These are phyloP conservation scores for Argopecten irradians DNA, from an alignment of 1,140 invertebrate species.

Conservation along the genomic window DNA sequence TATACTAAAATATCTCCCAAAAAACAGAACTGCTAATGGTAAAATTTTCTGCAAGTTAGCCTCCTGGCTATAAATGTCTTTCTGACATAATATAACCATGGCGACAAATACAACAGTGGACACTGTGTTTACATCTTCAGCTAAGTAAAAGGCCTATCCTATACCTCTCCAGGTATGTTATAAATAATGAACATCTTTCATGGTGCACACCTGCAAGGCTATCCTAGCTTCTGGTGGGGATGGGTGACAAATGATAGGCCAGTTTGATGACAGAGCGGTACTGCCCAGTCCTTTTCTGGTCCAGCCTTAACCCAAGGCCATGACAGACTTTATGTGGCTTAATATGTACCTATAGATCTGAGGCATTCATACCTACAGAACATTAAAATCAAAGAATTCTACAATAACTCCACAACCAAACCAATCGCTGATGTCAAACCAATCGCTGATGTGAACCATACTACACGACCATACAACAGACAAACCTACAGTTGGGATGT, in stretches of 20 bases:
- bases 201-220: conserved; percentile 14
- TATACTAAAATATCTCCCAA: too few relatives aligned
- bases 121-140: neutral
- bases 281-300: neutral
- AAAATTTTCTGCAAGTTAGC: too few relatives aligned
- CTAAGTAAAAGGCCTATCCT: neutral
- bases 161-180: neutral
- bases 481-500: too few relatives aligned
- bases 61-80: too few relatives aligned
- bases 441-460: too few relatives aligned
- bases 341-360: neutral
- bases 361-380: neutral
- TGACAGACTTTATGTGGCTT: neutral
- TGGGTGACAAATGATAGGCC: neutral
- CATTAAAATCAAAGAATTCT: neutral
- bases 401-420: neutral
- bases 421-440: too few relatives aligned
- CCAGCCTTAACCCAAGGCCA: neutral
- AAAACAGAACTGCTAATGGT: too few relatives aligned
- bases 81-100: too few relatives aligned
- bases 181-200: neutral
- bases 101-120: neutral
- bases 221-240: neutral
- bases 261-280: neutral
- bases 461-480: too few relatives aligned